Conservation (phyloP, 2,888 invertebrate species). For the Philopedon plagiatum region DNA sequence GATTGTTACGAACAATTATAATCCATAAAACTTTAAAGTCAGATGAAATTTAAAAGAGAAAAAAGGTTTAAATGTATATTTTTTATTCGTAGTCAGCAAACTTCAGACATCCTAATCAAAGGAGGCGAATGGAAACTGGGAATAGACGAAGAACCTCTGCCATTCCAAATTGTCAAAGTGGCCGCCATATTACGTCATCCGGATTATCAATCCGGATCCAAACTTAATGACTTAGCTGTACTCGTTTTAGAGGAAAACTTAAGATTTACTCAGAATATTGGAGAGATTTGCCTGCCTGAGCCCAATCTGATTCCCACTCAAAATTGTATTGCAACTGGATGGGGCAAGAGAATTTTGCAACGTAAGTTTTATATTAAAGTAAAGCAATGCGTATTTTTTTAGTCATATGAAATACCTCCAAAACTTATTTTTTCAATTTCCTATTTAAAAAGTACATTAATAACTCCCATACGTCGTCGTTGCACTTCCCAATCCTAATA, state of each 20-base stretch:
- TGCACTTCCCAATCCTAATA: too few species aligned
- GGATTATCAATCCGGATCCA: slow-evolving; percentile 74
- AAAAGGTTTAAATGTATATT: neutral
- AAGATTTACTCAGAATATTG: slow-evolving; percentile 79
- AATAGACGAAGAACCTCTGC: slow-evolving; percentile 84
- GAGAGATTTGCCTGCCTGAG: slow-evolving; percentile 79
- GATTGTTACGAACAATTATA: too few species aligned
- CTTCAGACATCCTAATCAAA: slow-evolving; percentile 81
- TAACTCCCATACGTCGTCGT: too few species aligned
- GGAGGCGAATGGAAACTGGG: slow-evolving; percentile 89
- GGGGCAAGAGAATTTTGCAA: slow-evolving; percentile 85
- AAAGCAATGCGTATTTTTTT: too few species aligned
- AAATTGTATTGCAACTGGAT: slow-evolving; percentile 85
- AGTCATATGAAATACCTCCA: too few species aligned
- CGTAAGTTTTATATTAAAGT: slow-evolving; percentile 71
- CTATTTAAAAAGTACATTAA: too few species aligned
- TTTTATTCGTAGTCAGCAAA: slow-evolving; percentile 70
- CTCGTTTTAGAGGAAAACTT: slow-evolving; percentile 77
- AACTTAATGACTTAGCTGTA: slow-evolving; percentile 80
- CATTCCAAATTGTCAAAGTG: slow-evolving; percentile 84
- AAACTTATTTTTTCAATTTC: too few species aligned
- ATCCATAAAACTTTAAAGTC: too few species aligned
- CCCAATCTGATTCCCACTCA: slow-evolving; percentile 73
- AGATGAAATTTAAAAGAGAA: neutral
- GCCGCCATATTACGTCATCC: slow-evolving; percentile 81